Percentiles rank a stretch among this genome's conserved stretches.
Evolutionary conservation across 2,797 vertebrate species (phyloP).

Genomic region (Pithecia hirsuta): DNA sequence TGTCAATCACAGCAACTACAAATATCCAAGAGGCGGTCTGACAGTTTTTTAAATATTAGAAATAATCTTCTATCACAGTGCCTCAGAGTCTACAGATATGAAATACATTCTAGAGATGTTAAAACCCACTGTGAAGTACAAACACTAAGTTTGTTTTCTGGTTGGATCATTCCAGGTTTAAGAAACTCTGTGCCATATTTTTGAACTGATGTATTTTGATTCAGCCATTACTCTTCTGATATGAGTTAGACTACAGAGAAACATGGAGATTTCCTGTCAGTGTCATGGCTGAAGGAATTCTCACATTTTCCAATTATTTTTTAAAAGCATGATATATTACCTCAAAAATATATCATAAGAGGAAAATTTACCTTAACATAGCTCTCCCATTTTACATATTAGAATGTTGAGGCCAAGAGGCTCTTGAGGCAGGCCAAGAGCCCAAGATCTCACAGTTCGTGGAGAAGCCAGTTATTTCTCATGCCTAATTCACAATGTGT

Average conservation of each 20-base stretch:
- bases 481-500: background rate
- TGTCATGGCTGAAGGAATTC: background rate
- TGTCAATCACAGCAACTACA: slow-evolving; percentile 54
- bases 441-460: background rate
- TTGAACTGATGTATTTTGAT: background rate
- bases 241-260: background rate
- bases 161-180: background rate
- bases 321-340: background rate
- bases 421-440: background rate
- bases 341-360: background rate
- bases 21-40: slow-evolving; percentile 18
- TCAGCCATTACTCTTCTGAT: background rate
- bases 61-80: slow-evolving; percentile 60
- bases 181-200: background rate
- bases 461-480: background rate
- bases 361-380: background rate
- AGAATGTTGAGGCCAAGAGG: background rate
- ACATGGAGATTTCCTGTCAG: background rate
- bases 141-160: background rate
- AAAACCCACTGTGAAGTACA: background rate
- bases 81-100: slow-evolving; percentile 32
- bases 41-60: slow-evolving; percentile 53
- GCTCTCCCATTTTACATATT: background rate
- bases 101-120: background rate
- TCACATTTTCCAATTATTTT: background rate